Percentiles rank a stretch among this genome's conserved stretches.
Evolutionary conservation across 2,113 vertebrate genomes (phyloP).

Genomic region (Psettodes erumei): DNA sequence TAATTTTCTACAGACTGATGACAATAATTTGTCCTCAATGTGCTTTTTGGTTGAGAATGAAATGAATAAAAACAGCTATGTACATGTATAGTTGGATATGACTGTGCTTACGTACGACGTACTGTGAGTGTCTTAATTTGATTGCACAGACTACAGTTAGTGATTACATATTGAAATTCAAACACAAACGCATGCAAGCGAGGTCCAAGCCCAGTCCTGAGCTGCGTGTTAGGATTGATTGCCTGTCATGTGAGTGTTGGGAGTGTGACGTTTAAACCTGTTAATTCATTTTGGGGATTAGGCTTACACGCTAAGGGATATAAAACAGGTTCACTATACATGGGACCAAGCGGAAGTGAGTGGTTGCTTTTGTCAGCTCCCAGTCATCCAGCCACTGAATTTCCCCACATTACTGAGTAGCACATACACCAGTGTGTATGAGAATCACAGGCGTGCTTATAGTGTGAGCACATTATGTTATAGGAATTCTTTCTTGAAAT

Average conservation of each 20-base stretch:
- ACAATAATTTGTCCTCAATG: not conserved
- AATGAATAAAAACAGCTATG: not conserved
- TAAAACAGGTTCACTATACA: conserved; percentile 64
- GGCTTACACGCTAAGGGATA: conserved; percentile 59
- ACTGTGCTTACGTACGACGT: not conserved
- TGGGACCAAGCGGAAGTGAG: conserved; percentile 55
- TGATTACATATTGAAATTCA: conserved; percentile 24
- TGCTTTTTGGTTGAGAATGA: not conserved
- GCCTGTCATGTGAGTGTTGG: conserved; percentile 46
- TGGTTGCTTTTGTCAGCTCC: conserved; percentile 45
- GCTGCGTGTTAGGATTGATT: conserved; percentile 43
- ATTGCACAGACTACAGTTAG: conserved; percentile 1
- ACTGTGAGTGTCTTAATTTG: not conserved
- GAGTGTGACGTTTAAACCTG: conserved; percentile 75
- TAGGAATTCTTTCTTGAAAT: not conserved
- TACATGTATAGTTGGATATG: not conserved
- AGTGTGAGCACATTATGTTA: not conserved
- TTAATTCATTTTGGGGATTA: conserved; percentile 78
- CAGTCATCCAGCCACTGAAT: conserved; percentile 35
- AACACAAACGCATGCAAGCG: conserved; percentile 11
- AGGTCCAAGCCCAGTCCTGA: conserved; percentile 28
- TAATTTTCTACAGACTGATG: not conserved
- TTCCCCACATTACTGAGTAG: conserved; percentile 6
- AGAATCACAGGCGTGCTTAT: not conserved
- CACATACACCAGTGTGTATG: conserved; percentile 24